phyloP scores from a whole-genome alignment of 1,140 invertebrate species.

The Neodiprion fabricii region DNA sequence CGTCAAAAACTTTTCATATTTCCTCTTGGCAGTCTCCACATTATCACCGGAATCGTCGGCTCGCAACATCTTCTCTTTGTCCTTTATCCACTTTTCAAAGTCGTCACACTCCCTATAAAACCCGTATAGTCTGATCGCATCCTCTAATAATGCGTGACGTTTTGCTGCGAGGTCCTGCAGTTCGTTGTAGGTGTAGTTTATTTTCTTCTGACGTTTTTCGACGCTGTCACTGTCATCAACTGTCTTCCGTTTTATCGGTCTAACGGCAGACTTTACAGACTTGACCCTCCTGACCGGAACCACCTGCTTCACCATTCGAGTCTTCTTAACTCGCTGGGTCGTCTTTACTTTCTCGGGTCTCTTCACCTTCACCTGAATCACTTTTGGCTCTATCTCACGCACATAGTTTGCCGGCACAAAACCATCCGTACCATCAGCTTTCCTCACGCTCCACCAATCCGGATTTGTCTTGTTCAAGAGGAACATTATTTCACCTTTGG shows the following conservation, averaged over 20 bases:
- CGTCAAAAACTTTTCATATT: constrained; percentile 96
- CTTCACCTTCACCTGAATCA: constrained; percentile 82
- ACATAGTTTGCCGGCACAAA: constrained; percentile 99
- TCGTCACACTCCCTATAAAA: constrained; percentile 98
- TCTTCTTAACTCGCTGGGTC: constrained; percentile 87
- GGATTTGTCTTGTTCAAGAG: constrained; percentile 93
- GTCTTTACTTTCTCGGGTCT: constrained; percentile 84
- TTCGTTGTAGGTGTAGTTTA: constrained; percentile 82
- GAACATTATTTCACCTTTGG: constrained; percentile 89
- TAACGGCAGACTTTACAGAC: constrained; percentile 61
- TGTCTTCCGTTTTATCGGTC: constrained; percentile 62
- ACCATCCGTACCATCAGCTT: constrained; percentile 89
- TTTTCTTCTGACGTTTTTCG: constrained; percentile 79
- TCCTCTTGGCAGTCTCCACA: constrained; percentile 92
- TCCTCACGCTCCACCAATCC: constrained; percentile 98
- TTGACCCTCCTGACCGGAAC: constrained; percentile 74
- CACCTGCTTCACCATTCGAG: constrained; percentile 85
- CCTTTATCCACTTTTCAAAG: constrained; percentile 97
- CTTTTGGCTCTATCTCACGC: constrained; percentile 88
- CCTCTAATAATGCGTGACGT: constrained; percentile 84
- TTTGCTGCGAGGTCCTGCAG: constrained; percentile 80
- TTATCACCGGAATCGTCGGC: constrained; percentile 86
- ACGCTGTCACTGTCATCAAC: constrained; percentile 77
- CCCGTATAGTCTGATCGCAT: constrained; percentile 90
- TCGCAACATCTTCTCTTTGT: constrained; percentile 89